Evolutionary conservation across 2,797 vertebrate species (phyloP).

Genomic region (Labroides dimidiatus): DNA sequence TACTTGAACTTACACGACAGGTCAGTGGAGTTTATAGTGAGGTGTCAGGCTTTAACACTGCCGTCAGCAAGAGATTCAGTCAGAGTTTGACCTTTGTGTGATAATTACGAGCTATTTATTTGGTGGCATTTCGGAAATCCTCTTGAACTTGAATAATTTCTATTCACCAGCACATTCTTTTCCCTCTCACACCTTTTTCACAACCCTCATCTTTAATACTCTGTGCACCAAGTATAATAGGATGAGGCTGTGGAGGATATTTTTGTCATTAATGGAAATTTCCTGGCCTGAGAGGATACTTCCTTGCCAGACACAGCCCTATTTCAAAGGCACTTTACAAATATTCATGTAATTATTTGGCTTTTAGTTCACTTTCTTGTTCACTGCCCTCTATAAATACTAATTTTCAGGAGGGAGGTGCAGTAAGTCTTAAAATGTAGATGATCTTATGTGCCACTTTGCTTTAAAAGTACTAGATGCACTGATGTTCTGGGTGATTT

Average conservation of each 20-base stretch:
- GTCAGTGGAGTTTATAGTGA: constrained; percentile 6
- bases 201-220: not conserved
- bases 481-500: not conserved
- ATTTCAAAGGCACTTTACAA: constrained; percentile 72
- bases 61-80: constrained; percentile 1
- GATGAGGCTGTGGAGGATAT: constrained; percentile 27
- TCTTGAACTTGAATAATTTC: constrained; percentile 15
- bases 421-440: constrained; percentile 4
- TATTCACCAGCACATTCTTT: constrained; percentile 24
- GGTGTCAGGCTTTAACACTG: not conserved
- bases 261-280: constrained; percentile 59
- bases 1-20: not conserved
- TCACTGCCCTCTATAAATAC: constrained; percentile 48
- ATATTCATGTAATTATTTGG: constrained; percentile 69
- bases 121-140: constrained; percentile 20
- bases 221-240: constrained; percentile 35
- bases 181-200: constrained; percentile 4
- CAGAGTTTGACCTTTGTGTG: constrained; percentile 11
- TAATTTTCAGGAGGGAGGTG: constrained; percentile 10
- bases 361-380: constrained; percentile 74
- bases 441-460: not conserved
- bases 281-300: constrained; percentile 44
- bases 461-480: not conserved
- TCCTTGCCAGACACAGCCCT: constrained; percentile 44
- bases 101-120: constrained; percentile 26